Base-by-base conservation (phyloP, 35 echinoderm and acorn worm species). In the Amphiura filiformis region DNA sequence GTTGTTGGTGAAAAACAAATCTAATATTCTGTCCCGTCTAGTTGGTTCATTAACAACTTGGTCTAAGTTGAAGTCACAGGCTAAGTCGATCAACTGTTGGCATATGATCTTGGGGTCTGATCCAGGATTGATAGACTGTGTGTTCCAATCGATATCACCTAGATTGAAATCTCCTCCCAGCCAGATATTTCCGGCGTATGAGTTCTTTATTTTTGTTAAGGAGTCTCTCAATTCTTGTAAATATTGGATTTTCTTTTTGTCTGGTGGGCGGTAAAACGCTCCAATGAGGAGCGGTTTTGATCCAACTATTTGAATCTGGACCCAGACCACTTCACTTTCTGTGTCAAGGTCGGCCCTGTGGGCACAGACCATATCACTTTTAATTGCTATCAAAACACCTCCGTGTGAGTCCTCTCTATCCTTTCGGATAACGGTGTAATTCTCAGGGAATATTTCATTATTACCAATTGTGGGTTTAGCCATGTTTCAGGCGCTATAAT, bases 111-210 rank as follows among this genome's bases (percentile, higher is more conserved):
- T 70, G 26, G 61, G 61, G 26, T 30, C 26, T 26, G 28, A 4
- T 13, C 61, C 28, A 18, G 61, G 7, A 30, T 15, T 1, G 26
- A 85, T 42, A 32, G 52, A 64, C 33, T 56, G 32, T 13, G 49
- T 70, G 32, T 2, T 32, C 83, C 83, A 85, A 39, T 85, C 75
- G 22, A 39, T 56, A 75, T 39, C 56, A 75, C 38, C 38, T 34
- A 85, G 49, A 75, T 85, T 85, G 35, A 85, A 85, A 47, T 85
- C 83, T 36, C 83, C 83, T 36, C 83, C 83, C 15, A 85, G 61
- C 61, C 61, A 70, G 4, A 70, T 70, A 70, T 15, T 75, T 42
- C 39, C 26, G 4, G 28, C 17, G 33, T 76, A 34, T 42, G 35
- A 14, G 36, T 56, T 75, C 17, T 15, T 64, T 5, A 85, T 85